phyloP scores from a whole-genome alignment of 2,888 invertebrate genomes.

The Pyrocoelia pectoralis region DNA sequence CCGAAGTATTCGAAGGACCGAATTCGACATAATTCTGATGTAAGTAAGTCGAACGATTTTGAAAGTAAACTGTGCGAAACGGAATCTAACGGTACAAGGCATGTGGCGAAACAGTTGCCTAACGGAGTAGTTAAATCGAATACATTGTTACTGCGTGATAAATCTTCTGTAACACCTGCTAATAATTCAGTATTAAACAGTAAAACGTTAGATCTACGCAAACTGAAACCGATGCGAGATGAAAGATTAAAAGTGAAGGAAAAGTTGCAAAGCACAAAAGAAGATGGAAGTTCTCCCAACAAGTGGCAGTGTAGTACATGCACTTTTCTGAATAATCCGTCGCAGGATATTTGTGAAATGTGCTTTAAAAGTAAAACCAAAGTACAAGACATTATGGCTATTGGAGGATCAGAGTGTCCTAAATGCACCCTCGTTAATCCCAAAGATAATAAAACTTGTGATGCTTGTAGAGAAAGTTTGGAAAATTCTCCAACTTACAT shows the following conservation, averaged over 20 bases:
- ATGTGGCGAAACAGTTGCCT: background rate
- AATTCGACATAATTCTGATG: slow-evolving; percentile 52
- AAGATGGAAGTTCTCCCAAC: background rate
- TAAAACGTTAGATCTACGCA: slow-evolving; percentile 43
- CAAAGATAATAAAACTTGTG: slow-evolving; percentile 69
- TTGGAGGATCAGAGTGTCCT: slow-evolving; percentile 79
- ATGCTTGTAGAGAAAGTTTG: slow-evolving; percentile 73
- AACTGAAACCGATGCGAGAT: slow-evolving; percentile 35
- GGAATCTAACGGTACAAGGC: slow-evolving; percentile 13
- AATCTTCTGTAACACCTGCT: slow-evolving; percentile 15
- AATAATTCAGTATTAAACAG: slow-evolving; percentile 41
- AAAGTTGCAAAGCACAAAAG: slow-evolving; percentile 11
- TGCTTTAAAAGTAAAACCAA: slow-evolving; percentile 67
- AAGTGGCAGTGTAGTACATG: slow-evolving; percentile 77
- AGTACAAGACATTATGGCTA: slow-evolving; percentile 60
- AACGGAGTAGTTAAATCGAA: slow-evolving; percentile 25
- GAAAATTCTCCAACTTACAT: slow-evolving; percentile 82
- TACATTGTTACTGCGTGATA: slow-evolving; percentile 19
- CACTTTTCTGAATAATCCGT: slow-evolving; percentile 70
- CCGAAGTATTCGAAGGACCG: slow-evolving; percentile 37
- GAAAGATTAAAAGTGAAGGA: slow-evolving; percentile 32
- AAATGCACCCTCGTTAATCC: slow-evolving; percentile 79
- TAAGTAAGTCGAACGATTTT: slow-evolving; percentile 52
- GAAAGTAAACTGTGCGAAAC: slow-evolving; percentile 17
- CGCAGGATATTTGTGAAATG: slow-evolving; percentile 74